Evolutionary conservation across 2,888 invertebrate species (phyloP).

Genomic region (Mycalesis mineus): DNA sequence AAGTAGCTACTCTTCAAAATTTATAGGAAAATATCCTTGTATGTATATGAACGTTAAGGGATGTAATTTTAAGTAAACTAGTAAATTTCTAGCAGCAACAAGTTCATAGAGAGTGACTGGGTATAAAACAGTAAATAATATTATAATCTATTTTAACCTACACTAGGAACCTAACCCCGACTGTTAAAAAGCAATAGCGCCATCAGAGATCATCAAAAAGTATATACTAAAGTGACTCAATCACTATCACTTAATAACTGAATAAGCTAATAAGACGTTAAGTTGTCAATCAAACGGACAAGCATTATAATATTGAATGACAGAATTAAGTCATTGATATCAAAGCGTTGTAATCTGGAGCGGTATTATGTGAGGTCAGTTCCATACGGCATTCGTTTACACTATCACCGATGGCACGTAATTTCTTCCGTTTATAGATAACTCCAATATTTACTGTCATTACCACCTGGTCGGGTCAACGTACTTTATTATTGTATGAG

Average conservation of each 20-base stretch:
- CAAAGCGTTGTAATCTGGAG: slow-evolving; percentile 57
- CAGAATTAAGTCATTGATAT: slow-evolving; percentile 44
- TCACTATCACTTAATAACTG: neutral
- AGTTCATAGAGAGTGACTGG: too few species aligned
- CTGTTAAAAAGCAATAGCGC: too few species aligned
- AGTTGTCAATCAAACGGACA: slow-evolving; percentile 46
- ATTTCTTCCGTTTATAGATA: slow-evolving; percentile 70
- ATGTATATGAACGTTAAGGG: too few species aligned
- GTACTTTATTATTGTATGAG: slow-evolving; percentile 41
- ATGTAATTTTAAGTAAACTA: too few species aligned
- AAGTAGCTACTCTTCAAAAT: too few species aligned
- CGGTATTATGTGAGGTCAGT: slow-evolving; percentile 70
- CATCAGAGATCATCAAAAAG: too few species aligned
- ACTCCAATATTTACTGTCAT: slow-evolving; percentile 60
- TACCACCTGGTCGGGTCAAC: slow-evolving; percentile 66
- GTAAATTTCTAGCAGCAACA: too few species aligned
- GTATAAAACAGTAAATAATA: too few species aligned
- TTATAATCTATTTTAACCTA: too few species aligned
- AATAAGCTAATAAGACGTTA: slow-evolving; percentile 6
- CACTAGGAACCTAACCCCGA: too few species aligned
- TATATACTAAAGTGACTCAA: neutral
- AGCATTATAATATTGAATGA: slow-evolving; percentile 38
- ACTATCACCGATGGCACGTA: slow-evolving; percentile 48
- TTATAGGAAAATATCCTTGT: too few species aligned
- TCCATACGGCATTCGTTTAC: slow-evolving; percentile 52